These are phyloP conservation scores for Tapirus terrestris DNA, from an alignment of 2,113 vertebrate genomes.

Conservation along the genomic window DNA sequence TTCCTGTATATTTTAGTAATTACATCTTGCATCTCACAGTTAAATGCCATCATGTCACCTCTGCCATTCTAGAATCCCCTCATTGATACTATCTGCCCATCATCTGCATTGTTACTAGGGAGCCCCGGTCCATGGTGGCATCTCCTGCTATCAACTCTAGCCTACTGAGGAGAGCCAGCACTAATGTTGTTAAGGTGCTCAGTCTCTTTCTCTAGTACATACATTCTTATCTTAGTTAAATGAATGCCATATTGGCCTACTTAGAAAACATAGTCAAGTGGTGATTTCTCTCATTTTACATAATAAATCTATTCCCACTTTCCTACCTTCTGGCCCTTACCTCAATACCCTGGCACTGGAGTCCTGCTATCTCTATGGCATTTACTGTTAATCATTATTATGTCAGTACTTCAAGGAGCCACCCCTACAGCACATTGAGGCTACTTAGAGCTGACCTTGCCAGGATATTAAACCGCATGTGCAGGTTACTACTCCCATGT, in stretches of 20 bases:
- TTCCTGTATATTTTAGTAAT: neutral
- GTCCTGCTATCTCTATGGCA: neutral
- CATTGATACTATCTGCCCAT: no score
- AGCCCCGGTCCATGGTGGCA: neutral
- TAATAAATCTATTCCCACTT: neutral
- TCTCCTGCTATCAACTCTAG: neutral
- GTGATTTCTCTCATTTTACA: neutral
- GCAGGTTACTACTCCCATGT: neutral
- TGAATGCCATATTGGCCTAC: neutral
- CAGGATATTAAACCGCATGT: neutral
- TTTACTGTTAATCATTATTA: neutral
- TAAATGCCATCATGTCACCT: neutral
- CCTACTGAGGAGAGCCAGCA: neutral
- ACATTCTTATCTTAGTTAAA: neutral
- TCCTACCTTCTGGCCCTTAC: neutral
- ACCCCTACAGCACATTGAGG: neutral
- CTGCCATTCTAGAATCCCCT: neutral
- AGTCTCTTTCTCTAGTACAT: neutral
- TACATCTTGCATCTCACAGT: neutral
- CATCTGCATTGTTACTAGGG: neutral
- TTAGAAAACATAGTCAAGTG: neutral
- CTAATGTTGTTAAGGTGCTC: neutral
- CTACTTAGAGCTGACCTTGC: neutral
- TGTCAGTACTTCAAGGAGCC: neutral
- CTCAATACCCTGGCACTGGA: neutral